phyloP scores from a whole-genome alignment of 2,888 invertebrate genomes.

The Marronus borbonicus region DNA sequence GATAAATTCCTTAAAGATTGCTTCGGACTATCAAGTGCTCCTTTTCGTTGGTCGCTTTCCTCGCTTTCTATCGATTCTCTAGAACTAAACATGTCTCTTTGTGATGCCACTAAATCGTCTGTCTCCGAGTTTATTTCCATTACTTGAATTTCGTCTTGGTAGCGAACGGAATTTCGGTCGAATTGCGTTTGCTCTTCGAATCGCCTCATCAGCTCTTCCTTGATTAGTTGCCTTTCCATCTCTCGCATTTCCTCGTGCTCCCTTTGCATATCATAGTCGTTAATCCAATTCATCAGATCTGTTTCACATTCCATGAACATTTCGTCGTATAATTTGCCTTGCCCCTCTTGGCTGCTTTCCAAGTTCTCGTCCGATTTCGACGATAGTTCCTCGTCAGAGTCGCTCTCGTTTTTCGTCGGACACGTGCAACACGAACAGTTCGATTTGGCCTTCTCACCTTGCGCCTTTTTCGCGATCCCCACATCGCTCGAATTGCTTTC shows the following conservation, averaged over 20 bases:
- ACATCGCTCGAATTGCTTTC: conserved; percentile 49
- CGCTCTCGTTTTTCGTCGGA: not conserved
- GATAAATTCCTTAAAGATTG: too few species aligned
- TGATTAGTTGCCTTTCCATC: conserved; percentile 9
- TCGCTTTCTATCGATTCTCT: too few species aligned
- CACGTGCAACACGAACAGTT: conserved; percentile 35
- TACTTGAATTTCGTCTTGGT: not conserved
- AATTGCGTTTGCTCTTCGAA: conserved; percentile 9
- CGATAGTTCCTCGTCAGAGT: conserved; percentile 17
- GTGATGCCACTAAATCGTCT: too few species aligned
- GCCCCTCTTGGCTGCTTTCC: conserved; percentile 30
- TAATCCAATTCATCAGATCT: conserved; percentile 40
- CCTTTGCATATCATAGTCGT: conserved; percentile 32
- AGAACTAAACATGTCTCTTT: too few species aligned
- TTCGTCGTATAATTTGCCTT: conserved; percentile 33
- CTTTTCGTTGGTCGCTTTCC: too few species aligned
- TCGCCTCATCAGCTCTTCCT: conserved; percentile 44
- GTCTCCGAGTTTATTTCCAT: not conserved
- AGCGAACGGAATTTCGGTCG: not conserved
- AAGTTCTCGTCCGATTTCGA: conserved; percentile 9
- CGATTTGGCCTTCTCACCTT: not conserved
- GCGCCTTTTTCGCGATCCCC: not conserved
- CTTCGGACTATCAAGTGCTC: too few species aligned
- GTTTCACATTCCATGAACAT: conserved; percentile 35
- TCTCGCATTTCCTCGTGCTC: conserved; percentile 31